Evolutionary conservation across 2,797 vertebrate genomes (phyloP).

Genomic region (Betta splendens): DNA sequence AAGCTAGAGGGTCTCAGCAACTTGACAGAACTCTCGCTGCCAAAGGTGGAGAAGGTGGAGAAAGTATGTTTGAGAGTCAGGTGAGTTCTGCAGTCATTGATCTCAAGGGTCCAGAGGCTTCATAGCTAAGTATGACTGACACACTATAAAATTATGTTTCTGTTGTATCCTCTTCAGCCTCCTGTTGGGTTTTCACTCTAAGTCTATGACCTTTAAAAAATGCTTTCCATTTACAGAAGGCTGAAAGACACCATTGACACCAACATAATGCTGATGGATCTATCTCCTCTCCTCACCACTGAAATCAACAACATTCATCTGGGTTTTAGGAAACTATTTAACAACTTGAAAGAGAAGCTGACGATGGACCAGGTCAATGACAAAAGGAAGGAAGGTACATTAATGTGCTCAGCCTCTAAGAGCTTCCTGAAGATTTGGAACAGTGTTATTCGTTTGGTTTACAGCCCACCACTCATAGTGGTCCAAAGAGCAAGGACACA

Average conservation of each 20-base stretch:
- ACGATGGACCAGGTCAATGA: slow-evolving; percentile 20
- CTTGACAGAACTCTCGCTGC: slow-evolving; percentile 65
- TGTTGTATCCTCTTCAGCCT: too few species aligned
- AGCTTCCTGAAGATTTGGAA: not conserved
- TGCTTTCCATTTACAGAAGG: slow-evolving; percentile 74
- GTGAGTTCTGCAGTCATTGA: slow-evolving; percentile 24
- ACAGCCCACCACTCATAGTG: too few species aligned
- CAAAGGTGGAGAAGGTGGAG: slow-evolving; percentile 71
- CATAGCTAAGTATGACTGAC: too few species aligned
- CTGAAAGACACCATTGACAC: slow-evolving; percentile 73
- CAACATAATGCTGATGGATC: slow-evolving; percentile 65
- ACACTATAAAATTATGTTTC: too few species aligned
- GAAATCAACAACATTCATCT: slow-evolving; percentile 75
- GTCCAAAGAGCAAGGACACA: too few species aligned
- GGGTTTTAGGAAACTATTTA: slow-evolving; percentile 78
- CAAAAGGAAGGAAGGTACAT: slow-evolving; percentile 62
- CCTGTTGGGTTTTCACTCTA: too few species aligned
- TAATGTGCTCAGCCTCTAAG: not conserved
- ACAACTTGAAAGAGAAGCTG: slow-evolving; percentile 71
- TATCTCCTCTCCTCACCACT: slow-evolving; percentile 75
- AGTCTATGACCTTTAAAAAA: too few species aligned
- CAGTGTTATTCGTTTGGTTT: too few species aligned
- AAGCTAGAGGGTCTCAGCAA: slow-evolving; percentile 74
- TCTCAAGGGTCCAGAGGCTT: not conserved
- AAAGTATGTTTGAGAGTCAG: slow-evolving; percentile 55